Conservation (phyloP, 2,113 vertebrate species). For the Dasyornis broadbenti region DNA sequence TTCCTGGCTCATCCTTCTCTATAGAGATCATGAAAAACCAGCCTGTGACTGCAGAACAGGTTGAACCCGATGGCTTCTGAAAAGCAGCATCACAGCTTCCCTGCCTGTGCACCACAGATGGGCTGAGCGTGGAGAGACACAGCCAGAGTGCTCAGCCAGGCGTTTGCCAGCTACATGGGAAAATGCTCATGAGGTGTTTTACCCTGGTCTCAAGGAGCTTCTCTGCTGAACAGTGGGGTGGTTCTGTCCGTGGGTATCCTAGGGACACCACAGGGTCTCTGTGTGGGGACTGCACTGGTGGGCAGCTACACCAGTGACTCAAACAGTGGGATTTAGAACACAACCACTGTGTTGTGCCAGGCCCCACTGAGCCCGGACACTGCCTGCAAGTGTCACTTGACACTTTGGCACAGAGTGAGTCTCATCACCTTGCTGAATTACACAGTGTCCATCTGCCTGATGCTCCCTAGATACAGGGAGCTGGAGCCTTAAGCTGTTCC, state of each 20-base stretch:
- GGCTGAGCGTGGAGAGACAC: background rate
- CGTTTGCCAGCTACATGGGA: accelerated
- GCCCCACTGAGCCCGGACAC: background rate
- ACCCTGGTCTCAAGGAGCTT: too few relatives aligned
- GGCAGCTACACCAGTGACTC: background rate
- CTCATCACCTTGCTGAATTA: background rate
- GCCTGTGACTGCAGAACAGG: slow-evolving; percentile 5
- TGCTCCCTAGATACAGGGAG: background rate
- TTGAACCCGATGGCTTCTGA: background rate
- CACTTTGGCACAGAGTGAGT: background rate
- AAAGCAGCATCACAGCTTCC: background rate
- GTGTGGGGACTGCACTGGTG: accelerated
- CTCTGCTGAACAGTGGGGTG: background rate
- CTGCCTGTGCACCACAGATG: background rate
- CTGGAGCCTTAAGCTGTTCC: slow-evolving; percentile 19
- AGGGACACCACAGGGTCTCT: background rate
- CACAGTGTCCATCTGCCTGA: background rate
- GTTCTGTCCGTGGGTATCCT: background rate
- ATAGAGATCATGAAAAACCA: background rate
- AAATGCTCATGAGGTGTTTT: background rate
- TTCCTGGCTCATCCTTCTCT: background rate
- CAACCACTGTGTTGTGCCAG: background rate
- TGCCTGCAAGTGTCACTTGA: background rate
- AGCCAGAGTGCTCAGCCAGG: background rate
- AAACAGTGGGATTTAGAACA: background rate